Base-by-base conservation (phyloP, 2,113 vertebrate species). In the Pipa parva region DNA sequence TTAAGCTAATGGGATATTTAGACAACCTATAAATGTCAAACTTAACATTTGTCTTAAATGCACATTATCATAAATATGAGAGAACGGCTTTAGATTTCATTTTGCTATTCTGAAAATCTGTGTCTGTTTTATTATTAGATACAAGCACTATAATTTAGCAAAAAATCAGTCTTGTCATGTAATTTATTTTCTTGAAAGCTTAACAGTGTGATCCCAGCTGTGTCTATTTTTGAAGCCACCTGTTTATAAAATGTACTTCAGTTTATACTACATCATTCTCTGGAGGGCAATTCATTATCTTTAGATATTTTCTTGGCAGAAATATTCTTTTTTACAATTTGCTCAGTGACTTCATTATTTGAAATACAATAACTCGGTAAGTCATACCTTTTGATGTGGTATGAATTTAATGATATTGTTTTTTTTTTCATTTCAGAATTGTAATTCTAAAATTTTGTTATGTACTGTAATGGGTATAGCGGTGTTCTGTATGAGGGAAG, bases 221-320 rank as follows among this genome's bases (percentile, higher is more conserved):
- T 59, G 64, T 59, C 64, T 68, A 59, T 68, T 68, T 58, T 51
- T 26, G 25, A 63, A 49, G 51, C n/a, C 64, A 68, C 56, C 56
- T 68, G 64, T 58, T 68, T 57, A 39, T 21, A 13, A 25, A 58
- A 67, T 46, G 29, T 2, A 58, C 49, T 48, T 58, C 17, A 17
- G 13, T 52, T 15, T 26, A 25, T 24, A 26, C 39, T 42, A 6
- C 17, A 42, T 15, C 17, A 15, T n/a, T 42, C 39, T n/a, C 1
- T 42, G 15, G 17, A 42, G 39, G 2, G n/a, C 39, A 42, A n/a
- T 42, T n/a, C 15, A 42, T 42, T 42, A 42, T 39, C 13, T 42
- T n/a, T 42, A 42, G 39, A 42, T 42, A 17, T 10, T 42, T 42
- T 42, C 39, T 42, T 42, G 39, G 39, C 39, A 42, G 39, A 42